Conservation (phyloP, 2,888 invertebrate species). For the Elysia crispata region DNA sequence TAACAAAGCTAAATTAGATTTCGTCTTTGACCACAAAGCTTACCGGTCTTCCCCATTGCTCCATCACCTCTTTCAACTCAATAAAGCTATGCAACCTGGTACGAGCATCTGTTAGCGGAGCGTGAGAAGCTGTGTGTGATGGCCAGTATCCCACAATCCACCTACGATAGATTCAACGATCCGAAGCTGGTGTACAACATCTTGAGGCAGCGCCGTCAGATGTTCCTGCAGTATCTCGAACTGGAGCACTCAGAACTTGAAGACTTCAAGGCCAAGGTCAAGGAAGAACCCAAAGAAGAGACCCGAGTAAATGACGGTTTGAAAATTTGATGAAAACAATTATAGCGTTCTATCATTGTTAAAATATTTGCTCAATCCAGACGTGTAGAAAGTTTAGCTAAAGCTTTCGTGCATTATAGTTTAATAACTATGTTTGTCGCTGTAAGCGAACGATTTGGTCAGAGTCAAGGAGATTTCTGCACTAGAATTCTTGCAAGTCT, state of each 20-base stretch:
- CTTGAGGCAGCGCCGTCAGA: not conserved
- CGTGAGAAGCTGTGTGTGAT: conserved; percentile 18
- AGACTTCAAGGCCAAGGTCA: not conserved
- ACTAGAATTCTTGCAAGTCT: too few relatives aligned
- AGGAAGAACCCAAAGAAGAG: not conserved
- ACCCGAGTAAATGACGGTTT: not conserved
- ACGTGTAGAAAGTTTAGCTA: too few relatives aligned
- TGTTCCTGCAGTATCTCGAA: conserved; percentile 23
- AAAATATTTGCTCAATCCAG: not conserved
- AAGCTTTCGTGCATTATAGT: too few relatives aligned
- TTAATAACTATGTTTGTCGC: too few relatives aligned
- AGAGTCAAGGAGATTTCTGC: too few relatives aligned
- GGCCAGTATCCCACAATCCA: conserved; percentile 22
- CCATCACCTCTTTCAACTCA: too few relatives aligned
- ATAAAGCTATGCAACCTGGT: conserved; percentile 26
- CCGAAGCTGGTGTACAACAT: conserved; percentile 2
- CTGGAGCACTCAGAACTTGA: too few relatives aligned
- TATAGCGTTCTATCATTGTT: not conserved
- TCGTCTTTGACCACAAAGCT: too few relatives aligned
- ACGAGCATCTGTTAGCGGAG: conserved; percentile 5
- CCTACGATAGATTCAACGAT: not conserved
- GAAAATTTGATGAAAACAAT: not conserved
- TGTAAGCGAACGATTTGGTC: too few relatives aligned
- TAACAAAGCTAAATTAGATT: too few relatives aligned
- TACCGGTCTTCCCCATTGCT: too few relatives aligned